Base-by-base conservation (phyloP, 2,113 vertebrate genomes). In the Cavia porcellus region DNA sequence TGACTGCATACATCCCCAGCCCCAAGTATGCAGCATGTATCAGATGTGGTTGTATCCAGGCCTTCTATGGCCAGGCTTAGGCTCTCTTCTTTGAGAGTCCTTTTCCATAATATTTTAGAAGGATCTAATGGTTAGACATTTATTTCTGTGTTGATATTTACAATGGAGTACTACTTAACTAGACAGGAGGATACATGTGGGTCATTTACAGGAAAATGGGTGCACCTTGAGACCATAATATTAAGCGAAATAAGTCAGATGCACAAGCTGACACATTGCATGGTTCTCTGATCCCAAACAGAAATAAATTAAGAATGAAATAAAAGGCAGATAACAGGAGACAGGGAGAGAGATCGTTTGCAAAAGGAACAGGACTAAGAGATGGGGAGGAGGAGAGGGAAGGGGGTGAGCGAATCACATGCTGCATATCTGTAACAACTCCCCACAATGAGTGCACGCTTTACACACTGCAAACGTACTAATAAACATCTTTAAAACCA, bases 41-140 rank as follows among this genome's bases (percentile, higher is more conserved):
- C 10, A 62, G 2, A 45, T 68, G 25, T 24, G 70, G 72, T 17
- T 64, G 24, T 70, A 42, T 22, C 75, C 38, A 94, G 14, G 20
- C 17, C 81, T 64, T 80, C 87, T 17, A 38, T 19, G 47, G 38
- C 38, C 64, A 80, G 20, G 19, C 13, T 81, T 24, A 85, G 50
- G 32, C 79, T 92, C 32, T 52, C 24, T 66, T 77, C 91, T 77
- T 72, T 55, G 38, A 92, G 55, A 72, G 19, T 1, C 12, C 11
- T 59, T 86, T 94, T 62, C 72, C 74, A 94, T 45, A 66, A 24
- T 47, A 77, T 38, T 47, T 89, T 59, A 66, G 59, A 91, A 68
- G 52, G 13, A 52, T 50, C 47, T 64, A 79, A 86, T 5, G 50
- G 5, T n/a, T 50, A 32, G 32, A 45, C 7, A 30, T 79, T 50